Percentiles rank a stretch among this genome's conserved stretches.
Conservation (phyloP, 2,113 vertebrate genomes). For the Oostethus manadensis region DNA sequence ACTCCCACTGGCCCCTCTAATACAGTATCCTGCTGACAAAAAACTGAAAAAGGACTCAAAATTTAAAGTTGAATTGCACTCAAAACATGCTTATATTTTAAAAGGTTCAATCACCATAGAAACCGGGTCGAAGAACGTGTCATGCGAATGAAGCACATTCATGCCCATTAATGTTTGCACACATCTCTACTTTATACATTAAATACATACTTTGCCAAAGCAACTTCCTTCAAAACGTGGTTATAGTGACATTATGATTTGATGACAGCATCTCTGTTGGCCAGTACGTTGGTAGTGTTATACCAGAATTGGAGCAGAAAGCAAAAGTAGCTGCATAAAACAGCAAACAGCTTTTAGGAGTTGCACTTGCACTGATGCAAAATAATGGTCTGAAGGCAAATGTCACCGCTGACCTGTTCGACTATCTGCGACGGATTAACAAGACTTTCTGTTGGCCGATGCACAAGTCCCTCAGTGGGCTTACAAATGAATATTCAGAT, state of each 20-base stretch:
- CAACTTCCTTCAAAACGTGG: conserved; percentile 10
- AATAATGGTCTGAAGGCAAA: conserved; percentile 45
- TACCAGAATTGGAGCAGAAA: conserved; percentile 9
- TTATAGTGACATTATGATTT: conserved; percentile 31
- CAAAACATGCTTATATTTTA: no score
- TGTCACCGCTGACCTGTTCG: conserved; percentile 37
- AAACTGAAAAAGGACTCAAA: no score
- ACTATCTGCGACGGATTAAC: conserved; percentile 25
- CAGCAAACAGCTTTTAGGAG: conserved; percentile 3
- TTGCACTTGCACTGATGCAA: conserved; percentile 10
- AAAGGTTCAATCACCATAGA: no score
- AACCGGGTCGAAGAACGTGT: no score
- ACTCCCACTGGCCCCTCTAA: conserved; percentile 3
- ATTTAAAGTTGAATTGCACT: no score
- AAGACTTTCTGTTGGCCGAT: conserved; percentile 4
- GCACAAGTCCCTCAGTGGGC: conserved; percentile 9
- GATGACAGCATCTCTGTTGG: conserved; percentile 23
- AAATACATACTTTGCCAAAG: no score
- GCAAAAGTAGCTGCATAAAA: background rate
- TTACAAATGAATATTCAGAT: conserved; percentile 30
- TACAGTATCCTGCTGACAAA: background rate
- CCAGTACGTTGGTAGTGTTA: conserved; percentile 6
- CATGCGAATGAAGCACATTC: conserved; percentile 36
- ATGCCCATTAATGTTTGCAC: conserved; percentile 28
- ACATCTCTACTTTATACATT: conserved; percentile 31